Base-by-base conservation (phyloP, 2,113 vertebrate species). In the Mirza zaza region DNA sequence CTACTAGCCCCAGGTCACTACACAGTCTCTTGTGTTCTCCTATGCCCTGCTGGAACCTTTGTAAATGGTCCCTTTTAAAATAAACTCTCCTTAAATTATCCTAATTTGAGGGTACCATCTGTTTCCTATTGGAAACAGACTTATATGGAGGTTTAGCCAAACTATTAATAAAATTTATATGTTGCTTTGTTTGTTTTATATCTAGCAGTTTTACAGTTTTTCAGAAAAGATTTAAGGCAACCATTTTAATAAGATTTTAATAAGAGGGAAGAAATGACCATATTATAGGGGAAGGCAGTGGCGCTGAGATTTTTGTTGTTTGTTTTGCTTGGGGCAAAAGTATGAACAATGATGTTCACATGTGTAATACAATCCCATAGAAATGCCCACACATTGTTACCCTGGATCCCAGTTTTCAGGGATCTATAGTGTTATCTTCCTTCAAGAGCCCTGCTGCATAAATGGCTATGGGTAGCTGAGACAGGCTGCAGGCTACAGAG, bases 181-280 rank as follows among this genome's bases (percentile, higher is more conserved):
- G 42, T 67, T 87, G 45, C 55, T 76, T 34, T 93, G 25, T 84
- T 92, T 86, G 23, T 81, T 92, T 94, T 77, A 75, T 34, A 45
- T 52, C 59, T 76, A 81, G 11, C 20, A 87, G 12, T 63, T 45
- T 70, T 73, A 73, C 3, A 48, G 17, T 39, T 65, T 94, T 85
- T 89, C 48, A 32, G 39, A 94, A 93, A 87, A 36, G 8, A 87
- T 93, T 95, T 93, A 75, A 92, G 63, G 63, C 48, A 75, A 80
- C 1, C 23, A 91, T 85, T 91, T 87, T 76, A 73, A 59, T 85
- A 45, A 55, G 34, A 86, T 86, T 86, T 68, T 68, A 59, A 79
- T 39, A 67, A 83, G 29, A 50, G 81, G 61, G 63, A 80, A 88
- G 48, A 83, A 87, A 55, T 42, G 48, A 84, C 11, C 29, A 67